Evolutionary conservation across 2,888 invertebrate genomes (phyloP).

Genomic region (Hesperia comma): DNA sequence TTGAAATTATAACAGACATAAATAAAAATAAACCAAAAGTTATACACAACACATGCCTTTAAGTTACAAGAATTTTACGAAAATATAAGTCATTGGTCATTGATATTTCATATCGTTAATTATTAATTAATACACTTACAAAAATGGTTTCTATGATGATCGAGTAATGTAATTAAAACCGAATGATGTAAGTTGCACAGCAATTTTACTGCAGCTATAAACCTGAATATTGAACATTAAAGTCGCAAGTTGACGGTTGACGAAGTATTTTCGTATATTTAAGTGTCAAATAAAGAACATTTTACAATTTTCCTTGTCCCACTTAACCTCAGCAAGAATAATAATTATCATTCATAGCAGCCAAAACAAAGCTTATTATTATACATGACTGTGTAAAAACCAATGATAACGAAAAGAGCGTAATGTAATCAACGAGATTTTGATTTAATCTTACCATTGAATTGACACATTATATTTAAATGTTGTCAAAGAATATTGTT

Average conservation of each 20-base stretch:
- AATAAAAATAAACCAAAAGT: too few relatives aligned
- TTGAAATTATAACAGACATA: too few relatives aligned
- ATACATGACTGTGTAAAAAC: too few relatives aligned
- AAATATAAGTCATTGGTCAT: not conserved
- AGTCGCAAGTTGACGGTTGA: conserved; percentile 52
- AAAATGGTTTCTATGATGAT: not conserved
- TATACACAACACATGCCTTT: too few relatives aligned
- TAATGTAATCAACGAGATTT: too few relatives aligned
- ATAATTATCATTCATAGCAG: not conserved
- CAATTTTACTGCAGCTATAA: conserved; percentile 51
- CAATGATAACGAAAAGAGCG: too few relatives aligned
- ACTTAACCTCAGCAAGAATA: conserved; percentile 42
- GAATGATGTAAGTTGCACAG: not conserved
- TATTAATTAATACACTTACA: not conserved
- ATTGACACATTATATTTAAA: too few relatives aligned
- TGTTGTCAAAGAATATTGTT: too few relatives aligned
- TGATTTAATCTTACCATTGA: too few relatives aligned
- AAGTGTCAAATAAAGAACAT: conserved; percentile 61
- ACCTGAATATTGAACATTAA: conserved; percentile 61
- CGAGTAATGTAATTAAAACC: not conserved
- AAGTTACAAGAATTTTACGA: not conserved
- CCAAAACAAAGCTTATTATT: not conserved
- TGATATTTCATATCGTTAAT: too few relatives aligned
- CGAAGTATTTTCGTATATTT: conserved; percentile 60
- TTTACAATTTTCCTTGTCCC: conserved; percentile 61